phyloP scores from a whole-genome alignment of 2,113 vertebrate species.

The Nyctibius bracteatus region DNA sequence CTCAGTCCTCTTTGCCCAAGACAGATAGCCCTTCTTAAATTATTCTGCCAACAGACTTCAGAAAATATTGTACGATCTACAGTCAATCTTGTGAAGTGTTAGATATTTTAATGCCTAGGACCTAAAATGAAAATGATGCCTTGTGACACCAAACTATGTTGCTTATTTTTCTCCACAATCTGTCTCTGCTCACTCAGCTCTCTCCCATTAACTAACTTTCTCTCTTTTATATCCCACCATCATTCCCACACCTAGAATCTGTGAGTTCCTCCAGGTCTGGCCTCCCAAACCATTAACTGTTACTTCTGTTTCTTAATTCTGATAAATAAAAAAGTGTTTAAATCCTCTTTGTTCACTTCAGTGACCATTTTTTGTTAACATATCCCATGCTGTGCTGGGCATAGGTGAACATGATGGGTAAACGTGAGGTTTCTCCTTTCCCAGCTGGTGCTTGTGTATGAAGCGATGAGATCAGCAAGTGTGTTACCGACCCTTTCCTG shows the following conservation, averaged over 20 bases:
- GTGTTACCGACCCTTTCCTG: background rate
- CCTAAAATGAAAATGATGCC: background rate
- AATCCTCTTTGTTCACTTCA: background rate
- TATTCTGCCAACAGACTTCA: background rate
- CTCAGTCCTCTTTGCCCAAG: background rate
- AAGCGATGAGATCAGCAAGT: background rate
- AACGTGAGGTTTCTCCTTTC: background rate
- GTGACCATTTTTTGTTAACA: background rate
- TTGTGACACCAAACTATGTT: background rate
- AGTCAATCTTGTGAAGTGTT: background rate
- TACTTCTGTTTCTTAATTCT: background rate
- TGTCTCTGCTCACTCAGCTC: background rate
- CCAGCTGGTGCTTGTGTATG: background rate
- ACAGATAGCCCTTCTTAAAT: background rate
- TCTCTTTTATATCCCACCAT: background rate
- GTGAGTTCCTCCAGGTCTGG: background rate
- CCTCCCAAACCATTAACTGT: accelerated
- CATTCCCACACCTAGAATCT: background rate
- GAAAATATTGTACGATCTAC: background rate
- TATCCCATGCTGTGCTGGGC: background rate
- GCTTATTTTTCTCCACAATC: background rate
- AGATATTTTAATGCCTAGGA: background rate
- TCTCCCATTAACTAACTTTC: background rate
- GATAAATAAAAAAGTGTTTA: background rate
- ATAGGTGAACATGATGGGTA: background rate